Evolutionary conservation across 2,113 vertebrate species (phyloP).

Genomic region (Corythornis madagascariensis): DNA sequence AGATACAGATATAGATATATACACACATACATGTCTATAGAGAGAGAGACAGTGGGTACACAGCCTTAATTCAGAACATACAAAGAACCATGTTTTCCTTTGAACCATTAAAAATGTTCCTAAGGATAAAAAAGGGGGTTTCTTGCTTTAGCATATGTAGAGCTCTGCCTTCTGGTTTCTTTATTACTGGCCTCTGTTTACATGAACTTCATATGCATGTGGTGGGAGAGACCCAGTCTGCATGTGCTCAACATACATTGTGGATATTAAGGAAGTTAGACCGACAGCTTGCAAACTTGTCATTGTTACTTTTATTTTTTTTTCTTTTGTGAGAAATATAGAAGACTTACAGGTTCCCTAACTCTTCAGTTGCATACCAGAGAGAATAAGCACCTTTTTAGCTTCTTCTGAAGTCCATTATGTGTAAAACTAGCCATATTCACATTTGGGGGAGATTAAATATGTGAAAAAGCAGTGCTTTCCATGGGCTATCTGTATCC

Average conservation of each 20-base stretch:
- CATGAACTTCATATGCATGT: background rate
- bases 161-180: background rate
- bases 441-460: constrained; percentile 45
- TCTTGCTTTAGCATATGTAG: background rate
- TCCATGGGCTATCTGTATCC: constrained; percentile 27
- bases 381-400: constrained; percentile 22
- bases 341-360: background rate
- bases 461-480: constrained; percentile 14
- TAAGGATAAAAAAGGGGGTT: background rate
- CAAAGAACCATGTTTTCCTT: constrained; percentile 10
- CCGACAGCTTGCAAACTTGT: constrained; percentile 27
- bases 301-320: background rate
- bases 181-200: constrained; percentile 10
- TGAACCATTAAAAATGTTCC: constrained; percentile 1
- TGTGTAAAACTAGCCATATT: constrained; percentile 33
- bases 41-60: background rate
- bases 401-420: constrained; percentile 27
- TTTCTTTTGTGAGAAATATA: background rate
- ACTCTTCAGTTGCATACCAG: background rate
- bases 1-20: accelerated
- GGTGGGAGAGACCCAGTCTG: background rate
- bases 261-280: background rate
- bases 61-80: background rate
- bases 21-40: background rate
- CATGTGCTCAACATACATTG: background rate